Conservation (phyloP, 2,888 invertebrate genomes). For the Drosophila birchii region DNA sequence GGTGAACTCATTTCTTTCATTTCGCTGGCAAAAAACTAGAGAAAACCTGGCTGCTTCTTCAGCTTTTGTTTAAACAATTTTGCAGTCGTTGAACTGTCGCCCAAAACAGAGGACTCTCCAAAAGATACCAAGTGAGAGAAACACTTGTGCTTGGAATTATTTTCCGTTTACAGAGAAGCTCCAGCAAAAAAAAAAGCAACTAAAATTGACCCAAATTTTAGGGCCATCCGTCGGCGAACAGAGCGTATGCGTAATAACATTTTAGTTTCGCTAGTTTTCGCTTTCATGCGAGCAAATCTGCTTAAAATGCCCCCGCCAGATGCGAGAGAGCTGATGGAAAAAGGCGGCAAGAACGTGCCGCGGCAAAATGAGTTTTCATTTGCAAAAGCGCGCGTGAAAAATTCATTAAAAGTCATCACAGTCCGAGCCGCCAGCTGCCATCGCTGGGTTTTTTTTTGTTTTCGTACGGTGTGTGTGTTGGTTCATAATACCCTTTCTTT, state of each 20-base stretch:
- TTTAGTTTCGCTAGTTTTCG: slow-evolving; percentile 79
- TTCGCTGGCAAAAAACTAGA: slow-evolving; percentile 56
- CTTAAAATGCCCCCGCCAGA: slow-evolving; percentile 49
- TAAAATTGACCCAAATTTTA: slow-evolving; percentile 71
- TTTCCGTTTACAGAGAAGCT: slow-evolving; percentile 16
- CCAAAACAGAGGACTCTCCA: slow-evolving; percentile 11
- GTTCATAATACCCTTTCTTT: slow-evolving; percentile 16
- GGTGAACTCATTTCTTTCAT: slow-evolving; percentile 69
- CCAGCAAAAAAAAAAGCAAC: slow-evolving; percentile 15
- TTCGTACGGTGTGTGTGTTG: slow-evolving; percentile 2
- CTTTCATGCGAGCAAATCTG: slow-evolving; percentile 75
- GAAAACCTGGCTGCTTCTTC: slow-evolving; percentile 49
- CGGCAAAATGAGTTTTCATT: slow-evolving; percentile 77
- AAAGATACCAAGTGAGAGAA: slow-evolving; percentile 14
- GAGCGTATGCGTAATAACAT: slow-evolving; percentile 77
- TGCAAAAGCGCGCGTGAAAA: slow-evolving; percentile 77
- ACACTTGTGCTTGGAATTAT: slow-evolving; percentile 40
- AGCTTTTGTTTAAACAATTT: slow-evolving; percentile 43
- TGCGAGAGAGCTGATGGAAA: slow-evolving; percentile 24
- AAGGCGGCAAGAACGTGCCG: slow-evolving; percentile 66
- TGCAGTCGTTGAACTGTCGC: slow-evolving; percentile 64
- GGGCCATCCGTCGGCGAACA: slow-evolving; percentile 53
- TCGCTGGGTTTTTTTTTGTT: slow-evolving; percentile 25
- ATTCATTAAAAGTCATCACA: slow-evolving; percentile 73
- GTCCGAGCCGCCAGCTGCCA: slow-evolving; percentile 49